phyloP scores from a whole-genome alignment of 2,888 invertebrate species.

The Cataglyphis albicans region DNA sequence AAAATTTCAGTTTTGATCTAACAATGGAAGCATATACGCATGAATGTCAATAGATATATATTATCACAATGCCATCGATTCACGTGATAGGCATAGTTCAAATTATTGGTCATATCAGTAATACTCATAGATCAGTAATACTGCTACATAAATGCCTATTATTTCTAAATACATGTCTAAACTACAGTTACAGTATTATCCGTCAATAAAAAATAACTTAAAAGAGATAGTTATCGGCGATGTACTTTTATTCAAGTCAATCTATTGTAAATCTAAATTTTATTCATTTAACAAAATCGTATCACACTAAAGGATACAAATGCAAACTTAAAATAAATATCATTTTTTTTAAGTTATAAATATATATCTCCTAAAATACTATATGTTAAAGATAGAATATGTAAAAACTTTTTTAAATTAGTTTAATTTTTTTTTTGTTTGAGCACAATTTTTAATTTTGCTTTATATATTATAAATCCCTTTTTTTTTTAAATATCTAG shows the following conservation, averaged over 20 bases:
- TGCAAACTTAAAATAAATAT: not conserved
- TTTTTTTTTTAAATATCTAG: not conserved
- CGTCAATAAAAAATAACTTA: not conserved
- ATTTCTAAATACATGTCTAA: not conserved
- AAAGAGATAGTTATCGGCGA: not conserved
- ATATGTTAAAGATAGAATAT: not conserved
- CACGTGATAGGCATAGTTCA: constrained; percentile 19
- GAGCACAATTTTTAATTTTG: not conserved
- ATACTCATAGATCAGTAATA: not conserved
- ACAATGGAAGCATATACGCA: not conserved
- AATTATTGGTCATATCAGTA: constrained; percentile 3
- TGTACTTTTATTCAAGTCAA: not conserved
- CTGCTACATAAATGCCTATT: not conserved
- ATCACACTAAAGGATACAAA: not conserved
- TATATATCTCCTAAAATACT: not conserved
- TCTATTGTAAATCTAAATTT: not conserved
- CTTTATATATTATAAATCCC: not conserved
- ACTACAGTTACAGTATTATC: not conserved
- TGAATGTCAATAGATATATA: constrained; percentile 5
- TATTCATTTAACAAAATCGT: constrained; percentile 19
- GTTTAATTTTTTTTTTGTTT: constrained; percentile 11
- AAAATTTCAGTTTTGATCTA: constrained; percentile 13
- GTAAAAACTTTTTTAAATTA: not conserved
- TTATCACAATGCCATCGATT: not conserved
- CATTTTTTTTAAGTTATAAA: not conserved